Evolutionary conservation across 2,113 vertebrate genomes (phyloP).

Genomic region (Perognathus longimembris): DNA sequence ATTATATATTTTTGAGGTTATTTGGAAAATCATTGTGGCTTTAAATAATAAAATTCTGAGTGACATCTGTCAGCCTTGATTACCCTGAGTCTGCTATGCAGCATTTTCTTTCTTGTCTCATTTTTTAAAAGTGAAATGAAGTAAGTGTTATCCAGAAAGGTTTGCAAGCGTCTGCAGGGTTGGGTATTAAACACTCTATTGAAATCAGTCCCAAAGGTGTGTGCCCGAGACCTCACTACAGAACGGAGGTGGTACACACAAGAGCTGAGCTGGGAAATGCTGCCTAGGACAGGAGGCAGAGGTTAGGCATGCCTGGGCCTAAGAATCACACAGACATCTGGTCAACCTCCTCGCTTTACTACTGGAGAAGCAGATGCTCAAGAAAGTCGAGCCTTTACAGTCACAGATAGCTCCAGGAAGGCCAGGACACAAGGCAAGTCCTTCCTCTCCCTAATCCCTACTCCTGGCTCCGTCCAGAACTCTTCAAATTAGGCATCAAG

Average conservation of each 20-base stretch:
- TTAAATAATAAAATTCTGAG: constrained; percentile 72
- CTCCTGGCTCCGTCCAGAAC: neutral
- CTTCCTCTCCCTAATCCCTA: neutral
- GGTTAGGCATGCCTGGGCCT: too few species aligned
- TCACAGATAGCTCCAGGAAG: neutral
- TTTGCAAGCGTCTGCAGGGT: constrained; percentile 46
- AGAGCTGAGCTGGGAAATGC: neutral
- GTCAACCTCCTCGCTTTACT: neutral
- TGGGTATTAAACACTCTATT: constrained; percentile 69
- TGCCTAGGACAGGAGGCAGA: rapidly evolving
- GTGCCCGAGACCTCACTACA: neutral
- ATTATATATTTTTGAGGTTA: constrained; percentile 53
- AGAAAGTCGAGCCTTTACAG: neutral
- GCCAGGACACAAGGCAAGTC: neutral
- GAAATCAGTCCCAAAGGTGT: constrained; percentile 57
- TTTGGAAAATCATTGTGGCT: constrained; percentile 70
- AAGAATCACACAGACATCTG: constrained; percentile 24
- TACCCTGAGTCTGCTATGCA: neutral
- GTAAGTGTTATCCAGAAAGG: constrained; percentile 77
- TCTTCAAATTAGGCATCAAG: neutral
- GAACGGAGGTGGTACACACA: neutral
- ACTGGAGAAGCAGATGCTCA: neutral
- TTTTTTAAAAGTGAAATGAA: constrained; percentile 74
- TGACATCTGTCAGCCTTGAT: constrained; percentile 27
- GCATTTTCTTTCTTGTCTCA: constrained; percentile 36